These are phyloP conservation scores for Polietes domitor DNA, from an alignment of 2,888 invertebrate genomes.

Conservation along the genomic window DNA sequence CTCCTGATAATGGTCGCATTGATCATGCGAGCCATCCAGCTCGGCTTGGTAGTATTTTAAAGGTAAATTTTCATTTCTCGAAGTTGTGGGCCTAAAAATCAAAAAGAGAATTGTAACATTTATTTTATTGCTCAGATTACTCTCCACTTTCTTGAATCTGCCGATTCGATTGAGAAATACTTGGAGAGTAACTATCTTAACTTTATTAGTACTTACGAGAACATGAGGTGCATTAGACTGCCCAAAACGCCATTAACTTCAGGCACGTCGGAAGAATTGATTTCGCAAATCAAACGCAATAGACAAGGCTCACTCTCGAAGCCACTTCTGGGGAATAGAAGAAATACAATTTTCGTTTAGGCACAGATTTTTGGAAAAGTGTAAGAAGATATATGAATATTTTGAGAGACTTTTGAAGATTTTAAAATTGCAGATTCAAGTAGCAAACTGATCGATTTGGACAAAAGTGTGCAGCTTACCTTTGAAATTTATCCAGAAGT, in stretches of 20 bases:
- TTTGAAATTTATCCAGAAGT: slow-evolving; percentile 74
- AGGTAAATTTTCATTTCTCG: slow-evolving; percentile 74
- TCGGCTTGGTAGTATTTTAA: slow-evolving; percentile 77
- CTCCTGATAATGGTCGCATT: slow-evolving; percentile 72
- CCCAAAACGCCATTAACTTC: slow-evolving; percentile 84
- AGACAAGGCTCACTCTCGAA: slow-evolving; percentile 84
- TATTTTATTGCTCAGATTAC: too few species aligned
- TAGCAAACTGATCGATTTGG: too few species aligned
- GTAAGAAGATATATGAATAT: too few species aligned
- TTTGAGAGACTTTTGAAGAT: too few species aligned
- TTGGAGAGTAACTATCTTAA: too few species aligned
- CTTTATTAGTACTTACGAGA: slow-evolving; percentile 84
- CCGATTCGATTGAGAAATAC: too few species aligned
- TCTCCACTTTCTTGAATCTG: too few species aligned
- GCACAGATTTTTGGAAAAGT: too few species aligned
- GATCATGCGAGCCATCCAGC: slow-evolving; percentile 73
- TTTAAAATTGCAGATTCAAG: too few species aligned
- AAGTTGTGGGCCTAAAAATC: slow-evolving; percentile 74
- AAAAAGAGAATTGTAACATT: not conserved
- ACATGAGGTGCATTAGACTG: slow-evolving; percentile 85
- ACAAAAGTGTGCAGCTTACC: slow-evolving; percentile 70
- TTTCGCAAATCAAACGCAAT: slow-evolving; percentile 86
- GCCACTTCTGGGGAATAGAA: slow-evolving; percentile 74
- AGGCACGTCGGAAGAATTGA: slow-evolving; percentile 79
- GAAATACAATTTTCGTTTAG: too few species aligned